Percentiles rank a stretch among this genome's conserved stretches.
These are phyloP conservation scores for Corythaeola cristata DNA, from an alignment of 2,113 vertebrate genomes.

Conservation along the genomic window DNA sequence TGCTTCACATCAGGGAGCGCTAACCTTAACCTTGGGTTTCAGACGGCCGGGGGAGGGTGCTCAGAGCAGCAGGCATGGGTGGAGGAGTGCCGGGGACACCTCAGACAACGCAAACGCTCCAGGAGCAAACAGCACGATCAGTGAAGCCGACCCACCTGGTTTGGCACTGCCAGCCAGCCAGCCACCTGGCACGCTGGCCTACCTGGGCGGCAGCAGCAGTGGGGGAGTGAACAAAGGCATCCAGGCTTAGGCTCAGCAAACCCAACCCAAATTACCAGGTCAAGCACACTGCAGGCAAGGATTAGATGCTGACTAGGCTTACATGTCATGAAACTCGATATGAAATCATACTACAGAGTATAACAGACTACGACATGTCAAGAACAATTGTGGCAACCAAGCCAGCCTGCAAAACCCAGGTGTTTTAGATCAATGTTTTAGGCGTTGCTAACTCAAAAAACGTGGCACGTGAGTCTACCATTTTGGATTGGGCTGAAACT, in stretches of 20 bases:
- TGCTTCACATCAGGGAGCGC: neutral
- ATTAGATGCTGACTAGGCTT: neutral
- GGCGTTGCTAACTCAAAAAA: neutral
- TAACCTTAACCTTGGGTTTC: neutral
- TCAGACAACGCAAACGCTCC: neutral
- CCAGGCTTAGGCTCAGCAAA: neutral
- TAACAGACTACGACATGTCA: neutral
- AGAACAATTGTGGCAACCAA: neutral
- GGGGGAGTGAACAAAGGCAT: neutral
- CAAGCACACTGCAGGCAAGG: neutral
- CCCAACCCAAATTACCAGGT: neutral
- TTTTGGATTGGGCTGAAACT: neutral
- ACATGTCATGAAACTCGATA: neutral
- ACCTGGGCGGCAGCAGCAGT: neutral
- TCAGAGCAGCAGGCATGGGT: neutral
- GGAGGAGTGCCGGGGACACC: neutral
- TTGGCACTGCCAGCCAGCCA: neutral
- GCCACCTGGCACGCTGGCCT: neutral
- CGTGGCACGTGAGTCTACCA: fast-evolving
- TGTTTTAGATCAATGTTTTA: neutral
- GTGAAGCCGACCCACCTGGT: neutral
- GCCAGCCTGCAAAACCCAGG: neutral
- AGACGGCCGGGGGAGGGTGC: neutral
- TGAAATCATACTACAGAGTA: neutral
- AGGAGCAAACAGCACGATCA: neutral